Percentiles rank a stretch among this genome's conserved stretches.
phyloP scores from a whole-genome alignment of 2,888 invertebrate species.

The Lasioglossum figueresi region DNA sequence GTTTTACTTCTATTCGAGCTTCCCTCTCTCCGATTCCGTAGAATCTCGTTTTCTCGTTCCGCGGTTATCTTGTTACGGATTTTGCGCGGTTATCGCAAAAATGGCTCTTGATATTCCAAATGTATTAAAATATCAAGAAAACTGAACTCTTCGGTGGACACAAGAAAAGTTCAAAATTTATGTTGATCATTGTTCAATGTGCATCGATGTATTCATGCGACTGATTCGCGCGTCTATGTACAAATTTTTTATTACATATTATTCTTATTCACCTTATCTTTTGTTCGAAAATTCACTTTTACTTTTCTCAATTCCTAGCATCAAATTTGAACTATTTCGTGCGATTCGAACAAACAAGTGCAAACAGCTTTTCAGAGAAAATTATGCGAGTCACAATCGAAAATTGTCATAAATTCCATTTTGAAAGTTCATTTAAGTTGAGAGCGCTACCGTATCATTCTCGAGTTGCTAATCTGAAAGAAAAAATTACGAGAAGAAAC shows the following conservation, averaged over 20 bases:
- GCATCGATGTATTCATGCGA: background rate
- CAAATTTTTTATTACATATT: background rate
- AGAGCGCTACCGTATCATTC: background rate
- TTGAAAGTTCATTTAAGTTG: background rate
- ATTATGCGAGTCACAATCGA: background rate
- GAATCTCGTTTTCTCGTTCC: constrained; percentile 42
- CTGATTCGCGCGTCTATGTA: background rate
- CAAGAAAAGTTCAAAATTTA: background rate
- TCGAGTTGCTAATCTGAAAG: background rate
- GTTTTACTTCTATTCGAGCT: background rate
- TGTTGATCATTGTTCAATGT: background rate
- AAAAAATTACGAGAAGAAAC: background rate
- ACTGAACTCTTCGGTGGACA: background rate
- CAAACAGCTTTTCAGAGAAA: background rate
- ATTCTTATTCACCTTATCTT: background rate
- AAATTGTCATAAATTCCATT: background rate
- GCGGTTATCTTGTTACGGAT: constrained; percentile 27
- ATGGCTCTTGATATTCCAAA: background rate
- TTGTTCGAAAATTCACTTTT: background rate
- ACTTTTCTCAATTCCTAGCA: background rate
- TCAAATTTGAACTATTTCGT: background rate
- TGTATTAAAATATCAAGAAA: background rate
- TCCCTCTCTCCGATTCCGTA: constrained; percentile 62
- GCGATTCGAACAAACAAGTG: background rate
- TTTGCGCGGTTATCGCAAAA: background rate